Evolutionary conservation across 2,888 invertebrate genomes (phyloP), one percentile per base, ranked within the genome.

Genomic region (Andrena bucephala): DNA sequence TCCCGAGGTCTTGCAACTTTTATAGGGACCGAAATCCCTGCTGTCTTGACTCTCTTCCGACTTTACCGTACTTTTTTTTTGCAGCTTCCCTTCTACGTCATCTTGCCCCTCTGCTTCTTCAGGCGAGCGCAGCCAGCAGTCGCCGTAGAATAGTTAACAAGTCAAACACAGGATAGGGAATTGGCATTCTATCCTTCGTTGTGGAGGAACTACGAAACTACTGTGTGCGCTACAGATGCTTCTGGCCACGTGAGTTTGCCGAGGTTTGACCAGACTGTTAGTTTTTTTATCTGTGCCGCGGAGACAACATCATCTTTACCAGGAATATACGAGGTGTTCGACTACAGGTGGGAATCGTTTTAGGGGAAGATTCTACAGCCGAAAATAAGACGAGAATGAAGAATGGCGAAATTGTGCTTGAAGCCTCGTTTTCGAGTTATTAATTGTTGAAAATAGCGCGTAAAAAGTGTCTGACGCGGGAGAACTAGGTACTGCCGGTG

Each of bases 101-200:
- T 24, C 27, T 36, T 24, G 20, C 59, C 16, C 50, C 59, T 72
- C 73, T 20, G 2, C n/a, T 42, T 57, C 27, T 59, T 59, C 48
- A 66, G 36, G n/a, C n/a, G 59, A 42, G 36, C 62, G 62, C 36
- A 60, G 75, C 70, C 74, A 80, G 63, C 57, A 69, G 73, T 71
- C 68, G 75, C 42, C 63, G 62, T 36, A 7, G 80, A 87, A 77
- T 87, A 89, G 90, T 90, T 91, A 85, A 88, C 90, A 92, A 92
- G 91, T 91, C 92, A 90, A 90, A 86, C 88, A 89, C 83, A 86
- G 72, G 87, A 91, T 91, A 90, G 88, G 89, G 91, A 90, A 90
- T 90, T 90, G 89, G 87, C 88, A 87, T 90, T 91, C 89, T 89
- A 87, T 89, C 83, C 87, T 86, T 73, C 72, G 27, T 67, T 70